A percentile compares a stretch with the other conserved stretches of the same genome.
Conservation (phyloP, 2,797 vertebrate genomes). For the Lerista edwardsae region DNA sequence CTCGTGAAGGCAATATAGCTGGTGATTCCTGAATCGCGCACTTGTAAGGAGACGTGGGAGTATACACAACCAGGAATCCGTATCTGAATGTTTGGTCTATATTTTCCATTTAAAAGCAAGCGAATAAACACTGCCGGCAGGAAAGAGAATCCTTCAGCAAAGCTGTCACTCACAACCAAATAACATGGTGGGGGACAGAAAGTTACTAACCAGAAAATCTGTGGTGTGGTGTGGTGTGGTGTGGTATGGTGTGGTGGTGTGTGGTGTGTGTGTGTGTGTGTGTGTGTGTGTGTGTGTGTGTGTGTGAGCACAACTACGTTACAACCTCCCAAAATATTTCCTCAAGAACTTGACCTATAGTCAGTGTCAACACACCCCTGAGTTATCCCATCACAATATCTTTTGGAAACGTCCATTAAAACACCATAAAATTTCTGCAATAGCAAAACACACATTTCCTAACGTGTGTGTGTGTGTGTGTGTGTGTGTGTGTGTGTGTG, state of each 20-base stretch:
- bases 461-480: conserved; percentile 39
- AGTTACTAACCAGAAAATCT: conserved; percentile 48
- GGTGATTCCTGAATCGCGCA: conserved; percentile 43
- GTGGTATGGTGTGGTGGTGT: too few relatives aligned
- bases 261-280: too few relatives aligned
- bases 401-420: conserved; percentile 41
- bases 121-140: conserved; percentile 60
- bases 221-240: too few relatives aligned
- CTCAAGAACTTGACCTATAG: not conserved
- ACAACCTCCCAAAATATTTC: conserved; percentile 33
- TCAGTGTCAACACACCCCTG: not conserved
- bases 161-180: conserved; percentile 49
- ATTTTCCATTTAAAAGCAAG: conserved; percentile 65
- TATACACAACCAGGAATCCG: conserved; percentile 63
- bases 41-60: conserved; percentile 59
- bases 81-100: conserved; percentile 72
- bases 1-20: conserved; percentile 49
- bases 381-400: not conserved
- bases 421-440: conserved; percentile 42
- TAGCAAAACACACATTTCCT: not conserved
- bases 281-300: too few relatives aligned
- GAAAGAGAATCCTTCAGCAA: conserved; percentile 63
- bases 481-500: conserved; percentile 32
- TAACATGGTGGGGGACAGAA: conserved; percentile 23
- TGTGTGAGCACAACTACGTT: not conserved